Conservation (phyloP, 1,140 invertebrate genomes). For the Neodiprion pinetum region DNA sequence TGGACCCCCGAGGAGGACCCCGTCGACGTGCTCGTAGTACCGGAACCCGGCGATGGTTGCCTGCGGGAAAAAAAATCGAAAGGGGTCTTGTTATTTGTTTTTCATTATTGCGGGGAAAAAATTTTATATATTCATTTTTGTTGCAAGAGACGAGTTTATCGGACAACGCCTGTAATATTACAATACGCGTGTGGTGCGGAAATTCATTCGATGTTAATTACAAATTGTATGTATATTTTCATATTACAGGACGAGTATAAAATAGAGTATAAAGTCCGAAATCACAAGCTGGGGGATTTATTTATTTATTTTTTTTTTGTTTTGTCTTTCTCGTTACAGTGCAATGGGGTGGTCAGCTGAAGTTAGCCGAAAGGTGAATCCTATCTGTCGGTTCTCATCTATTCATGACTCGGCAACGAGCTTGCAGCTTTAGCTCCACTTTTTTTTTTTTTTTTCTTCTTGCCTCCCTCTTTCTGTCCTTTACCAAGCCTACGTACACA, state of each 20-base stretch:
- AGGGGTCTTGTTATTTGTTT: background rate
- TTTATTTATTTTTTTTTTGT: too few species aligned
- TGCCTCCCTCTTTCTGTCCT: conserved; percentile 27
- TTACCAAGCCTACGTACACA: background rate
- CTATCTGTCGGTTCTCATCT: conserved; percentile 44
- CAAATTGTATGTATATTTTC: background rate
- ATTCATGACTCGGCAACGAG: conserved; percentile 38
- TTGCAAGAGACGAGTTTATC: background rate
- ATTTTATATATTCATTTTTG: background rate
- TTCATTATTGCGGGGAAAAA: background rate
- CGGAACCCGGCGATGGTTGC: conserved; percentile 57
- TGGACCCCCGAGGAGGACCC: conserved; percentile 51
- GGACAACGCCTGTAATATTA: too few species aligned
- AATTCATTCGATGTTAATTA: background rate
- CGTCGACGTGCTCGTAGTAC: conserved; percentile 54
- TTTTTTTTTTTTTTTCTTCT: conserved; percentile 19
- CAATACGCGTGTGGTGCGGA: background rate
- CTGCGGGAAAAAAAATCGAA: conserved; percentile 37
- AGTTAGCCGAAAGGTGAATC: conserved; percentile 27
- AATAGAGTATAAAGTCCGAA: too few species aligned
- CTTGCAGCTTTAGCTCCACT: background rate
- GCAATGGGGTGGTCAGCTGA: background rate
- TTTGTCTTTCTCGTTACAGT: too few species aligned
- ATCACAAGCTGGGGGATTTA: too few species aligned
- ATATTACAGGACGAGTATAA: too few species aligned